Percentiles rank a stretch among this genome's conserved stretches.
These are phyloP conservation scores for Vanessa atalanta DNA, from an alignment of 1,140 invertebrate genomes.

Conservation along the genomic window DNA sequence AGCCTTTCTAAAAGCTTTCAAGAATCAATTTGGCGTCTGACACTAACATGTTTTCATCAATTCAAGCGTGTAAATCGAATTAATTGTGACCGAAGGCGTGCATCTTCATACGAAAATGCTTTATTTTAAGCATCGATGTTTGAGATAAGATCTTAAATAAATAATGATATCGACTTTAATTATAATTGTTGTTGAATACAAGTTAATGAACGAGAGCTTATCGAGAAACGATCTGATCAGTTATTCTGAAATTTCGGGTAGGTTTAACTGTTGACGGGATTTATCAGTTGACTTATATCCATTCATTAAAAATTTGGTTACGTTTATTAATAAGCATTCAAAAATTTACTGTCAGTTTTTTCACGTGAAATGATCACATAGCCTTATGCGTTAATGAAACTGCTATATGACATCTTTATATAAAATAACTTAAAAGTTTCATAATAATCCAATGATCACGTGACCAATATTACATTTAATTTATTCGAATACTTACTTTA, in stretches of 20 bases:
- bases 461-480: no score
- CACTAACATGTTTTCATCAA: conserved; percentile 59
- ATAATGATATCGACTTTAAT: conserved; percentile 44
- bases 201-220: conserved; percentile 38
- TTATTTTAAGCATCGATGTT: conserved; percentile 35
- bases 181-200: conserved; percentile 40
- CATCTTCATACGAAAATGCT: conserved; percentile 31
- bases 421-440: no score
- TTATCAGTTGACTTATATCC: conserved; percentile 6
- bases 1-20: conserved; percentile 35
- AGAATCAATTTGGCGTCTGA: conserved; percentile 47
- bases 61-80: conserved; percentile 62
- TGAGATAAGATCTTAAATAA: conserved; percentile 39
- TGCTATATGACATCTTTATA: no score
- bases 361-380: no score
- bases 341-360: no score
- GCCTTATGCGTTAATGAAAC: no score
- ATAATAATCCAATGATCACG: no score
- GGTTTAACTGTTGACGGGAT: conserved; percentile 10
- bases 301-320: conserved; percentile 4
- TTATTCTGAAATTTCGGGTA: conserved; percentile 24
- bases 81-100: conserved; percentile 51
- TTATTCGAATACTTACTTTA: no score
- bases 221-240: conserved; percentile 25
- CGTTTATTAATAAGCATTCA: not conserved